Evolutionary conservation across 2,113 vertebrate species (phyloP), one percentile per base, ranked within the genome.

Genomic region (Gorilla gorilla): DNA sequence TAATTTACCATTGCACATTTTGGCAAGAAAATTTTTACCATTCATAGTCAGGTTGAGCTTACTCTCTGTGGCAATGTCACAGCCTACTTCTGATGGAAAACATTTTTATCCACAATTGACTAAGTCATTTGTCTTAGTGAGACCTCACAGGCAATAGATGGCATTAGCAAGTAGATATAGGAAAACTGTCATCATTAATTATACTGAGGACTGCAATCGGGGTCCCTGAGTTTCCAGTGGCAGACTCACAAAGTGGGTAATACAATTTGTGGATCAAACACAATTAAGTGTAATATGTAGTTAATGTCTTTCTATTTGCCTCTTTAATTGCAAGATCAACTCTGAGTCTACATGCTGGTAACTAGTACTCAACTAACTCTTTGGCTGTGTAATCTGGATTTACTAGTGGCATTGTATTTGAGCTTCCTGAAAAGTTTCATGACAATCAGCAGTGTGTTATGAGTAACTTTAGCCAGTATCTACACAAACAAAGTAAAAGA

Each of bases 51-150:
- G 8, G 20, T 11, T 89, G 48, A 94, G 40, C 3, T 84, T 96
- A 0, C 6, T 95, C 64, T 86, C 48, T 95, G 90, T 35, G 89
- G 80, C 90, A 92, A 43, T 83, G 14, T 75, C 68, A 93, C 73
- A 86, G 59, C 66, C 75, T 94, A n/a, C 35, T 94, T 80, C 75
- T 80, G 90, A 97, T 94, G 94, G 68, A 89, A 95, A 96, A 89
- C 66, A 83, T 30, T 95, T 97, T 97, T 94, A 79, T 92, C 75
- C 97, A 91, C 94, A 96, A 75, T 79, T 57, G 85, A 6, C 45
- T 87, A 59, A 93, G 78, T 70, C 93, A 96, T 96, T 97, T 96
- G 94, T 97, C 94, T 98, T 84, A 94, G 81, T 96, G 79, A 96
- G 93, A 90, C 57, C 97, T 79, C 94, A 93, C 0, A 68, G 95